These are phyloP conservation scores for Ceratotherium simum DNA, from an alignment of 2,113 vertebrate genomes.

Conservation along the genomic window DNA sequence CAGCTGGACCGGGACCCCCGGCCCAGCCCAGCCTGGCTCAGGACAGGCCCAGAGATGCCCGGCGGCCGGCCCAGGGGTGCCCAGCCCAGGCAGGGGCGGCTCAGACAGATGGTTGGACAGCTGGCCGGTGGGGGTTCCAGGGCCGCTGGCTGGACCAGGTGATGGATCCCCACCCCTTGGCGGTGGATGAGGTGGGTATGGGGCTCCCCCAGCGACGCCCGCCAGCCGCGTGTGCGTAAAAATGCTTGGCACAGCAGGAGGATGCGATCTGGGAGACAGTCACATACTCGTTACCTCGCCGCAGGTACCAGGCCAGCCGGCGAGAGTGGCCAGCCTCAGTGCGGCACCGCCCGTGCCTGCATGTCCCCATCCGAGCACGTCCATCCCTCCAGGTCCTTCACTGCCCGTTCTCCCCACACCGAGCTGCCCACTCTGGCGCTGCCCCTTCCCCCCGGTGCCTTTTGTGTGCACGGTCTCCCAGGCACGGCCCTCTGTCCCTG, in stretches of 20 bases:
- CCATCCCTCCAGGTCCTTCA: fast-evolving
- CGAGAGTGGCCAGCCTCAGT: fast-evolving
- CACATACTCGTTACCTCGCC: neutral
- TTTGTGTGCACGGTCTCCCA: neutral
- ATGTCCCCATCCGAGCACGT: fast-evolving
- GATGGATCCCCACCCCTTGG: neutral
- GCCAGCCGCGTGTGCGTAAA: neutral
- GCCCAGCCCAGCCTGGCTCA: neutral
- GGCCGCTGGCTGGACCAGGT: neutral
- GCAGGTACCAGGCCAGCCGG: neutral
- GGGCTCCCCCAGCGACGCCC: fast-evolving
- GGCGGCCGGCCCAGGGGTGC: too few relatives aligned
- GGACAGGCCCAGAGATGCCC: too few relatives aligned
- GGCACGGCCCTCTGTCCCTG: neutral
- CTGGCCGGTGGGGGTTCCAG: fast-evolving
- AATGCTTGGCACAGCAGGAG: neutral
- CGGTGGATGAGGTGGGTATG: fast-evolving
- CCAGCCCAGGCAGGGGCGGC: too few relatives aligned
- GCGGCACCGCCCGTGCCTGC: fast-evolving
- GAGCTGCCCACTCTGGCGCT: neutral
- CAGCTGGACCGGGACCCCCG: neutral
- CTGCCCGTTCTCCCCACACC: fast-evolving
- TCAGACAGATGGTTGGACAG: fast-evolving
- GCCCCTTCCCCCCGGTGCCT: neutral
- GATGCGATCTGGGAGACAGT: neutral